A percentile compares a stretch with the other conserved stretches of the same genome.
These are phyloP conservation scores for Erpetoichthys calabaricus DNA, from an alignment of 2,797 vertebrate species.

Conservation along the genomic window DNA sequence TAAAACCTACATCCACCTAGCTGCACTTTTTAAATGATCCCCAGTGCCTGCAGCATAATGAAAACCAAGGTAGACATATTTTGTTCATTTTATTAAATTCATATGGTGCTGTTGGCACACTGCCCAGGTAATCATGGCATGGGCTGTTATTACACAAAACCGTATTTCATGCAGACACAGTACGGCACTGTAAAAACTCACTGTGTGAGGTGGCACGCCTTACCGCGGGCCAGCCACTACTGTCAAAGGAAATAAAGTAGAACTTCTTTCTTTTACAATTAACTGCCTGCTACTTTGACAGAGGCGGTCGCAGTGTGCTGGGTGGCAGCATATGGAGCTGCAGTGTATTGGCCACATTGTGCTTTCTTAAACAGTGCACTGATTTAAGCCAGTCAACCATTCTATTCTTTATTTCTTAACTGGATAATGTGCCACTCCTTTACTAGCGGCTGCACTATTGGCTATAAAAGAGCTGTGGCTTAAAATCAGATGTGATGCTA, in stretches of 20 bases:
- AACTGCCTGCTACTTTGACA: conserved; percentile 45
- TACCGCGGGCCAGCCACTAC: conserved; percentile 40
- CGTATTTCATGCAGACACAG: conserved; percentile 27
- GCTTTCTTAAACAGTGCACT: no score
- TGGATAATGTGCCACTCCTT: no score
- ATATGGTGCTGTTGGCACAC: conserved; percentile 44
- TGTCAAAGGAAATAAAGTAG: conserved; percentile 51
- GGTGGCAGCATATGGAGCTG: conserved; percentile 10
- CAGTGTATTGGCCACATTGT: no score
- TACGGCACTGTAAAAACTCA: conserved; percentile 39
- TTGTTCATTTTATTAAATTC: conserved; percentile 36
- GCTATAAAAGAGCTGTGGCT: no score
- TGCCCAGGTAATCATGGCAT: conserved; percentile 39
- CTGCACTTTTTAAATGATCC: background rate
- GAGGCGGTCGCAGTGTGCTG: conserved; percentile 30
- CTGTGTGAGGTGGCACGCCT: conserved; percentile 49
- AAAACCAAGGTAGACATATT: conserved; percentile 30
- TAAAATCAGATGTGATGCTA: no score
- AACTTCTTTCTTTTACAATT: conserved; percentile 61
- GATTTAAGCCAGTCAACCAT: no score
- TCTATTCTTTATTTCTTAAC: no score
- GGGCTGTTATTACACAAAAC: conserved; percentile 33
- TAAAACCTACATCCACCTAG: no score
- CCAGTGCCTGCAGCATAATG: background rate
- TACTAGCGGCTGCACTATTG: no score